Base-by-base conservation (phyloP, 2,113 vertebrate species). In the Takifugu bimaculatus region DNA sequence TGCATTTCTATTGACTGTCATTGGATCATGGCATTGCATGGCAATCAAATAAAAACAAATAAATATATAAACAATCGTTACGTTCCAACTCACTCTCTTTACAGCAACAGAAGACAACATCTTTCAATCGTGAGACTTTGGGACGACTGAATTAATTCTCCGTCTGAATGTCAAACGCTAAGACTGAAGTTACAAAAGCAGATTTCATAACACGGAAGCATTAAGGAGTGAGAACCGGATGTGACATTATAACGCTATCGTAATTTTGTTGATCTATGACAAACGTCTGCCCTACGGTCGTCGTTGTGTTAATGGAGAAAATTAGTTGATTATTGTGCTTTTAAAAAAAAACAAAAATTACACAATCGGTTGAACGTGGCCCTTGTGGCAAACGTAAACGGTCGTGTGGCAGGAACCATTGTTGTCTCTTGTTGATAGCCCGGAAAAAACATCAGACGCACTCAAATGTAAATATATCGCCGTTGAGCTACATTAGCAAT, bases 71-170 rank as follows among this genome's bases (percentile, higher is more conserved):
- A 39, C 35, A 20, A 20, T 20, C 35, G 11, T 39, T 10, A 10
- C 11, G 11, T 51, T 47, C 49, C 4, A 3, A 85, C 90, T 84
- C 50, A 91, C 90, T 72, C 68, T 82, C 74, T 69, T 87, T 0
- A 80, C 60, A 25, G 73, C 7, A 7, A 68, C 0, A 42, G 74
- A 70, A 43, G 85, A 65, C 14, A 86, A 4, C 90, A 90, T 89
- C 26, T 26, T 14, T 10, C 15, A 27, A 45, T 35, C 4, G 26
- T 43, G 5, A 42, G 13, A 13, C n/a, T 32, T 3, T 5, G 6
- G 12, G 1, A 28, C 32, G 50, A 48, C 4, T 6, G 26, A 28
- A 3, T 14, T 4, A 35, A 5, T 50, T 28, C 29, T 42, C 15
- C 1, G 6, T 29, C 44, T 59, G 43, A 65, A 66, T 45, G 68